Evolutionary conservation across 1,140 invertebrate species (phyloP).

Genomic region (Hirudo medicinalis): DNA sequence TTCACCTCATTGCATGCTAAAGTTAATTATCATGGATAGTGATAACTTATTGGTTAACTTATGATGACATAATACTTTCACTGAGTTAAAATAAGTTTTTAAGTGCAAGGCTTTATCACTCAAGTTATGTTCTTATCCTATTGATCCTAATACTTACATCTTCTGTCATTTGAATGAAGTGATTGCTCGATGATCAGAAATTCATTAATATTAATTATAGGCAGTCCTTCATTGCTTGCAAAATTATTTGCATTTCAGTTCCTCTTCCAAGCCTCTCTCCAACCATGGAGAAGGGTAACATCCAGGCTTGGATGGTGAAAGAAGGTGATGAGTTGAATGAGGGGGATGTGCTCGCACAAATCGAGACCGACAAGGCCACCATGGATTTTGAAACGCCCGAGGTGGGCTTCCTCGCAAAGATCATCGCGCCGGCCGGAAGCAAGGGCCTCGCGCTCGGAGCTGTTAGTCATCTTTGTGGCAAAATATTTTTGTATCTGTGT

Average conservation of each 20-base stretch:
- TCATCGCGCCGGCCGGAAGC: conserved; percentile 53
- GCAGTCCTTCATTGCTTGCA: background rate
- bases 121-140: background rate
- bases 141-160: background rate
- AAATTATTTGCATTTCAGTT: conserved; percentile 14
- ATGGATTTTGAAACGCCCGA: conserved; percentile 98
- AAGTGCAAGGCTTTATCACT: too few species aligned
- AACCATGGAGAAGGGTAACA: conserved; percentile 89
- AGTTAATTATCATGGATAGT: too few species aligned
- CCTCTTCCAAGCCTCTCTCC: conserved; percentile 77
- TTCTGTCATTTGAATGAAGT: background rate
- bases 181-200: background rate
- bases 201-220: too few species aligned
- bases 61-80: too few species aligned
- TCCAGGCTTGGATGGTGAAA: conserved; percentile 90
- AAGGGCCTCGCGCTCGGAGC: conserved; percentile 55
- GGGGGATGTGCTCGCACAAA: conserved; percentile 80
- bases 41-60: too few species aligned
- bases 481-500: background rate
- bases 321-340: conserved; percentile 57
- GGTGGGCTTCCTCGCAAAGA: conserved; percentile 88
- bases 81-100: too few species aligned
- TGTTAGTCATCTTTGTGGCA: conserved; percentile 5
- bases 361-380: conserved; percentile 96
- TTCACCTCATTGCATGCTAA: too few species aligned